Base-by-base conservation (phyloP, 1,140 invertebrate genomes). In the Sycophaga agraensis region DNA sequence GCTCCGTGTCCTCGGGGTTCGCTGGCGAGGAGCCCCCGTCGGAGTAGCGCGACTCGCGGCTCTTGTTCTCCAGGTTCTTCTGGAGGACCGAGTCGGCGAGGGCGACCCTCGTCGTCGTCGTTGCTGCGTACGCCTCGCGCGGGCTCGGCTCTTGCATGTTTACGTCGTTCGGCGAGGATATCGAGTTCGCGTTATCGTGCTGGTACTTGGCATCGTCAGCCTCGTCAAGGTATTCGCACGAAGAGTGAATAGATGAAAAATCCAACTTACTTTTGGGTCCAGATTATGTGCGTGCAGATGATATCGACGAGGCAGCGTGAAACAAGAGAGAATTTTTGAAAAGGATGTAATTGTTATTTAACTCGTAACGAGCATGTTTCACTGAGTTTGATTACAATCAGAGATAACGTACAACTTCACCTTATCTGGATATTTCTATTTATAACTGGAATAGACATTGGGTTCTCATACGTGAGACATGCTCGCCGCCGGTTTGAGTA, bases 121-220 rank as follows among this genome's bases (percentile, higher is more conserved):
- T 11, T 31, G 46, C 26, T 14, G 57, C 83, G 46, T 81, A 81
- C 35, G 81, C 8, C 17, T 40, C 11, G 24, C 22, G 31, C 1
- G 51, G 17, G 16, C 22, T 40, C 12, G 45, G 26, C n/a, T 63
- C 60, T 63, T 79, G 80, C 82, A 84, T 84, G 43, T 75, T 76
- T 26, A 83, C 70, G 69, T 85, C 83, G 62, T 78, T 83, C 55
- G 84, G 82, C 40, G 84, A 85, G 37, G 84, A 84, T 65, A 82
- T 84, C 65, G 82, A 73, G 65, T 80, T 76, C 51, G 74, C 70
- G 65, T 64, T 73, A 48, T 74, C 66, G 35, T 42, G 48, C 49
- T 51, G 26, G 39, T 77, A 77, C 69, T 77, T 77, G 49, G 68
- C 57, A 56, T 70, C 72, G 68, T 74, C 31, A 58, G 68, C 51